Base-by-base conservation (phyloP, 2,113 vertebrate species). In the Sakesphorus luctuosus region DNA sequence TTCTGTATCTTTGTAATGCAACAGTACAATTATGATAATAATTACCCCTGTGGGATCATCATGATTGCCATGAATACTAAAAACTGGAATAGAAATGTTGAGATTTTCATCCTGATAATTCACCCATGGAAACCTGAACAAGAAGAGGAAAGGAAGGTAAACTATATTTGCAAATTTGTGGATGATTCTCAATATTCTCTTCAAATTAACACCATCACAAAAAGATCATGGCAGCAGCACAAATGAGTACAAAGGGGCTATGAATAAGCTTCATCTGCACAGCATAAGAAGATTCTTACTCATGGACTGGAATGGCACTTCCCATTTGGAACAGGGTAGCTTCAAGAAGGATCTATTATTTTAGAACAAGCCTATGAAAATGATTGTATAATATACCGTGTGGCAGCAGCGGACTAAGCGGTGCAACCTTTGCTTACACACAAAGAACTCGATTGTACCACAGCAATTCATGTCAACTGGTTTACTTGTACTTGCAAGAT, bases 21-120 rank as follows among this genome's bases (percentile, higher is more conserved):
- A 69, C 10, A 62, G 6, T 43, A 81, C 31, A 74, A 85, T 87
- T 50, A 49, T 2, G 6, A 46, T 10, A 93, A 97, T 98, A 97
- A 97, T 99, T 98, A 99, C 99, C 98, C 99, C 99, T 4, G 99
- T 99, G 43, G 99, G 99, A 97, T 99, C 99, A 87, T 99, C 99
- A 40, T 99, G 99, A 98, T 99, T 99, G 83, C 99, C 99, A 91
- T 99, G 99, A 95, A 99, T 98, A 96, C 99, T 99, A 94, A 99
- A 99, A 73, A 99, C 96, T 6, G 99, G 99, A 93, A 99, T 98
- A 46, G 99, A 99, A 97, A 99, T 98, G 97, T 99, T 99, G 78
- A 99, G 97, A 95, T 99, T 99, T 96, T 96, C 96, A 96, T 99
- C 99, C 95, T 99, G 98, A 75, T 99, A 99, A 97, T 99, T 99